Conservation (phyloP, 1,140 invertebrate species). For the Nasonia giraulti region DNA sequence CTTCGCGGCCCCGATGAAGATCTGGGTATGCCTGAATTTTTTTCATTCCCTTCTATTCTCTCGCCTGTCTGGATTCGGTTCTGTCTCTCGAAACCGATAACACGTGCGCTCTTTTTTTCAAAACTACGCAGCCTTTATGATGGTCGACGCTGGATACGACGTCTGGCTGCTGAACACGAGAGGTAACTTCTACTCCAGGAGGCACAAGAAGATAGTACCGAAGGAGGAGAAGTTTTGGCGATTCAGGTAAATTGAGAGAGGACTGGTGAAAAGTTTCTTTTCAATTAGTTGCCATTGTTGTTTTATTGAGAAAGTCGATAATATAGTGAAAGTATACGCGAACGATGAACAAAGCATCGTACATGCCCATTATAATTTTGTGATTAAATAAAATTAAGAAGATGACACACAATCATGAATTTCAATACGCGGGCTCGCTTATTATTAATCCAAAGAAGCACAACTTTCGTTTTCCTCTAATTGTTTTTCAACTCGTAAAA, state of each 20-base stretch:
- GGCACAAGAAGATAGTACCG: constrained; percentile 73
- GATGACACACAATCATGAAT: background rate
- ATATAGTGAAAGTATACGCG: background rate
- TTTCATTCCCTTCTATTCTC: background rate
- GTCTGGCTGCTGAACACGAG: constrained; percentile 83
- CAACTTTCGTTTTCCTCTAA: background rate
- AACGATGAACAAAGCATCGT: background rate
- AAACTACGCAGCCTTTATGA: constrained; percentile 72
- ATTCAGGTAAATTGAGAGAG: constrained; percentile 60
- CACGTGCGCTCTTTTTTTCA: constrained; percentile 16
- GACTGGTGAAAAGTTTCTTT: background rate
- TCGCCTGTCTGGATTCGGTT: background rate
- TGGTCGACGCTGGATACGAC: constrained; percentile 80
- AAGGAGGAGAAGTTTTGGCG: constrained; percentile 76
- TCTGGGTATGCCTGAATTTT: constrained; percentile 64
- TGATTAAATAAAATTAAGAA: background rate
- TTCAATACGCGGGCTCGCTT: background rate
- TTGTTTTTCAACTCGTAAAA: background rate
- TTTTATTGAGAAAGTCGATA: background rate
- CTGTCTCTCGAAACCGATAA: background rate
- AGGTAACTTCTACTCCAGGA: constrained; percentile 79
- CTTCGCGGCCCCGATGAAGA: constrained; percentile 73
- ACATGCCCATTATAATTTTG: background rate
- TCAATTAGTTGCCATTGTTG: background rate
- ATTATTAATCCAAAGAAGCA: background rate